Evolutionary conservation across 2,888 invertebrate species (phyloP).

Genomic region (Icerya purchasi): DNA sequence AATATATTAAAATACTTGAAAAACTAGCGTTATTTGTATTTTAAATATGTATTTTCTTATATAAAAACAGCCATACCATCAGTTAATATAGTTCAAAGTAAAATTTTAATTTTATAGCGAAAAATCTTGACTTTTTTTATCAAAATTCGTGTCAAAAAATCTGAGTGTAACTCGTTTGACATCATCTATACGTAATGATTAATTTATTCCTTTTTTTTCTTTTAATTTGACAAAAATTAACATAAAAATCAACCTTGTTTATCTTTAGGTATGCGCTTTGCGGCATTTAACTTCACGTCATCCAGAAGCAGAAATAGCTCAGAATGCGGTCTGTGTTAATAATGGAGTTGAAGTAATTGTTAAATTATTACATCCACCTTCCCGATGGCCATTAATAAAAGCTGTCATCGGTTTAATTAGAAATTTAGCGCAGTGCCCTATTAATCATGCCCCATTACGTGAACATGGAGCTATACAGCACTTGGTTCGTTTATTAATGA

Average conservation of each 20-base stretch:
- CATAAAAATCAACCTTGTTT: not conserved
- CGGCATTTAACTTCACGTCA: slow-evolving; percentile 94
- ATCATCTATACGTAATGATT: too few species aligned
- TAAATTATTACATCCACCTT: slow-evolving; percentile 85
- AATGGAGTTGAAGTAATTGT: slow-evolving; percentile 82
- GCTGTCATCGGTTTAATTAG: slow-evolving; percentile 92
- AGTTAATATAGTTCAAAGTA: too few species aligned
- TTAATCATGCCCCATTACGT: slow-evolving; percentile 81
- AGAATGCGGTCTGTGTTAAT: slow-evolving; percentile 82
- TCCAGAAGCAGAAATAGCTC: slow-evolving; percentile 87
- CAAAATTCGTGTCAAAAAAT: too few species aligned
- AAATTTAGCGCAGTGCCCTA: slow-evolving; percentile 85
- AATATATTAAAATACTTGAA: too few species aligned
- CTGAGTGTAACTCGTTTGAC: too few species aligned
- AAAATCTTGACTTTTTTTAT: too few species aligned
- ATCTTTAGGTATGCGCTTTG: slow-evolving; percentile 56
- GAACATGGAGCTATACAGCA: slow-evolving; percentile 89
- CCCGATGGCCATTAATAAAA: slow-evolving; percentile 93
- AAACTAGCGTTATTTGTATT: too few species aligned
- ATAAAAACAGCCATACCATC: too few species aligned
- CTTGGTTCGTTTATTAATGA: slow-evolving; percentile 72
- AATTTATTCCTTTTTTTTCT: too few species aligned
- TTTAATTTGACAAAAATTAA: too few species aligned
- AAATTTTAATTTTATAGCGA: too few species aligned
- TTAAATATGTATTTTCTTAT: too few species aligned